Conservation (phyloP, 2,113 vertebrate genomes). For the Chaetops frenatus region DNA sequence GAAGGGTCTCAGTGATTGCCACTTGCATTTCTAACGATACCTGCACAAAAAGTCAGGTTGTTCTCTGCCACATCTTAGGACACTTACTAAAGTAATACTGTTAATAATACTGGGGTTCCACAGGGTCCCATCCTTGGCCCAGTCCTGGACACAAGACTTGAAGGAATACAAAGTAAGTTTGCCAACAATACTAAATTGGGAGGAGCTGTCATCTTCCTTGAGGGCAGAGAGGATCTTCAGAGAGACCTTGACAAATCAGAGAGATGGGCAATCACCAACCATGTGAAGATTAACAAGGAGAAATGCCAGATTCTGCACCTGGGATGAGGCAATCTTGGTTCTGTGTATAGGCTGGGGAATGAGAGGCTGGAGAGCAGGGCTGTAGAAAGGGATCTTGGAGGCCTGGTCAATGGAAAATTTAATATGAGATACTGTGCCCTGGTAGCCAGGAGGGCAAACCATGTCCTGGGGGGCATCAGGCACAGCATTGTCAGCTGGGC, state of each 20-base stretch:
- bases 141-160: not conserved
- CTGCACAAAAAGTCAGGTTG: not conserved
- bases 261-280: not conserved
- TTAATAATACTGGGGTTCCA: not conserved
- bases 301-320: not conserved
- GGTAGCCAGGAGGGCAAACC: rapidly evolving
- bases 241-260: not conserved
- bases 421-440: not conserved
- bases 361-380: not conserved
- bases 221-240: not conserved
- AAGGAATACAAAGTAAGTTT: not conserved
- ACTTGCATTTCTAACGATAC: not conserved
- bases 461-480: not conserved
- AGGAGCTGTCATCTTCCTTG: not conserved
- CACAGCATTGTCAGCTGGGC: rapidly evolving
- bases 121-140: not conserved
- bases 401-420: rapidly evolving
- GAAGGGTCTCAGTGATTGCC: not conserved
- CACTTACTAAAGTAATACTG: not conserved
- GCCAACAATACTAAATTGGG: rapidly evolving
- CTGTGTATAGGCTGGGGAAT: not conserved
- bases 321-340: not conserved
- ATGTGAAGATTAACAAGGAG: not conserved
- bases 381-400: not conserved
- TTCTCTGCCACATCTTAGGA: not conserved